Conservation (phyloP, 2,888 invertebrate species). For the Amaurobius ferox region DNA sequence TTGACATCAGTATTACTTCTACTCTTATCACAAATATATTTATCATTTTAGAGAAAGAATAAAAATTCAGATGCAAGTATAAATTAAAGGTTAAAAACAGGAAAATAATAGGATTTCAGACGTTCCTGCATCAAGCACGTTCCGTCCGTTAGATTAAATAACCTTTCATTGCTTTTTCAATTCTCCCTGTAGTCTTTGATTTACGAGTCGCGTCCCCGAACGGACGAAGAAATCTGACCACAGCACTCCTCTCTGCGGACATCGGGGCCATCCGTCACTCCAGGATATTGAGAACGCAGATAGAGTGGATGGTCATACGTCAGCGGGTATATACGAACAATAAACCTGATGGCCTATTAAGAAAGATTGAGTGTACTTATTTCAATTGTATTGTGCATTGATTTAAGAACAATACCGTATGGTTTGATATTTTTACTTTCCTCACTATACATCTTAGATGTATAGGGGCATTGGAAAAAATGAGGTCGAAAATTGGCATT, state of each 20-base stretch:
- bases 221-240: constrained; percentile 46
- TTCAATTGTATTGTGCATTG: neutral
- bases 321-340: neutral
- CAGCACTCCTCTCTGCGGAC: constrained; percentile 67
- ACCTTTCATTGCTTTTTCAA: neutral
- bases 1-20: no score
- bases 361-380: neutral
- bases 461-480: no score
- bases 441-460: no score
- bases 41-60: no score
- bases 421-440: no score
- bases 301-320: constrained; percentile 1
- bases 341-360: constrained; percentile 12
- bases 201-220: constrained; percentile 33
- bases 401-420: no score
- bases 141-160: neutral
- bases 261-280: constrained; percentile 41
- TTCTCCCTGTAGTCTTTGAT: constrained; percentile 32
- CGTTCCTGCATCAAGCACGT: no score
- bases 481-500: no score
- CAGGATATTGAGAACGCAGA: constrained; percentile 11
- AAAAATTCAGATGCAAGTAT: no score
- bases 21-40: no score
- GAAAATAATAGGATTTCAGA: no score
- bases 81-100: no score